Evolutionary conservation across 1,140 invertebrate species (phyloP).

Genomic region (Solen grandis): DNA sequence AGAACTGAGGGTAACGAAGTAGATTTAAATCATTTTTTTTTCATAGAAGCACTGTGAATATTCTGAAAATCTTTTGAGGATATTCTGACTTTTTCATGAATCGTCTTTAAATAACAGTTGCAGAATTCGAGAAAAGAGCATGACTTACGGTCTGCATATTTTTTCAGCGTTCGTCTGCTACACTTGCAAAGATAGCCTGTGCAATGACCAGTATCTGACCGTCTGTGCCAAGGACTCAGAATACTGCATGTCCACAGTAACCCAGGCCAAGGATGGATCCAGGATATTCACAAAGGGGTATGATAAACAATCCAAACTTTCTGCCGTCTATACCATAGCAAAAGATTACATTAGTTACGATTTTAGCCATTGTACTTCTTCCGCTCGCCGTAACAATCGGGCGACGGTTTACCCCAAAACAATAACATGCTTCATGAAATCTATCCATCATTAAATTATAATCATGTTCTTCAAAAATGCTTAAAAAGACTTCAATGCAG

Average conservation of each 20-base stretch:
- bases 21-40: no score
- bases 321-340: no score
- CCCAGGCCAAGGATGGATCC: slow-evolving; percentile 28
- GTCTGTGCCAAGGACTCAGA: slow-evolving; percentile 17
- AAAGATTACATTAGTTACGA: no score
- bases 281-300: slow-evolving; percentile 51
- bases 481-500: no score
- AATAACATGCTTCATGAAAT: no score
- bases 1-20: no score
- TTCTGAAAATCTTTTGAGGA: background rate
- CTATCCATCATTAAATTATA: no score
- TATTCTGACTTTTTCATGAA: background rate
- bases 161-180: slow-evolving; percentile 41
- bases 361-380: no score
- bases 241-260: slow-evolving; percentile 33
- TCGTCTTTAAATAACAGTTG: background rate
- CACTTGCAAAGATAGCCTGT: slow-evolving; percentile 18
- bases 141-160: background rate
- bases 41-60: background rate
- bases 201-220: slow-evolving; percentile 4
- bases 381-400: no score
- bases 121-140: background rate
- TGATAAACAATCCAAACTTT: no score
- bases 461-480: no score
- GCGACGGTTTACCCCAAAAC: no score